Conservation (phyloP, 2,888 invertebrate species). For the Sinopyrophorus schimmeli region DNA sequence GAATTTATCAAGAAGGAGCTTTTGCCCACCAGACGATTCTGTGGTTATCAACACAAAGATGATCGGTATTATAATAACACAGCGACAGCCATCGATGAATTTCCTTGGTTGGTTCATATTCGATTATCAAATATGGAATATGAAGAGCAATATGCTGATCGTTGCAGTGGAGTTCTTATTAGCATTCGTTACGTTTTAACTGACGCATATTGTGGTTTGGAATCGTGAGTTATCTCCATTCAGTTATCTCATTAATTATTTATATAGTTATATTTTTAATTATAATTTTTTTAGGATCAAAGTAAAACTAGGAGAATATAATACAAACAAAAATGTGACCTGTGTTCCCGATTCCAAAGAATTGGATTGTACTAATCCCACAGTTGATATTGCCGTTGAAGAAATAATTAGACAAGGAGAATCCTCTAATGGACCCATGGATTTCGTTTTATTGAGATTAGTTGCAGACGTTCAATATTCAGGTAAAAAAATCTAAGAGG, state of each 20-base stretch:
- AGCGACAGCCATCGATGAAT: slow-evolving; percentile 5
- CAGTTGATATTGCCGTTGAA: slow-evolving; percentile 2
- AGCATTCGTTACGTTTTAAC: slow-evolving; percentile 12
- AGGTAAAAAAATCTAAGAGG: background rate
- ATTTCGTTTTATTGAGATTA: slow-evolving; percentile 7
- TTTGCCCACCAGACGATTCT: slow-evolving; percentile 1
- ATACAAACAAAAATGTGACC: slow-evolving; percentile 5
- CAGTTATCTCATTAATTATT: no score
- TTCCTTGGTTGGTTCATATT: slow-evolving; percentile 11
- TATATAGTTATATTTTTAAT: background rate
- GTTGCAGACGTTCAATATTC: background rate
- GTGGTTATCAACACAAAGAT: slow-evolving; percentile 13
- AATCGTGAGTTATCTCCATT: slow-evolving; percentile 8
- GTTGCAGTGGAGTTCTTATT: slow-evolving; percentile 12
- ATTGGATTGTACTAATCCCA: slow-evolving; percentile 3
- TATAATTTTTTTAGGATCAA: slow-evolving; percentile 7
- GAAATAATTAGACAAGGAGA: slow-evolving; percentile 4
- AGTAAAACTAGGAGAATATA: slow-evolving; percentile 12
- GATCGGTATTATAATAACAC: slow-evolving; percentile 4
- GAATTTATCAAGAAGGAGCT: slow-evolving; percentile 3
- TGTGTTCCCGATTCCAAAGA: background rate
- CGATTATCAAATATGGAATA: slow-evolving; percentile 1
- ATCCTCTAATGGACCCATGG: background rate
- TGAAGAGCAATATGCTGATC: background rate
- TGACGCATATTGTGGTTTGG: slow-evolving; percentile 5